phyloP scores from a whole-genome alignment of 1,140 invertebrate genomes.

The Achroia grisella region DNA sequence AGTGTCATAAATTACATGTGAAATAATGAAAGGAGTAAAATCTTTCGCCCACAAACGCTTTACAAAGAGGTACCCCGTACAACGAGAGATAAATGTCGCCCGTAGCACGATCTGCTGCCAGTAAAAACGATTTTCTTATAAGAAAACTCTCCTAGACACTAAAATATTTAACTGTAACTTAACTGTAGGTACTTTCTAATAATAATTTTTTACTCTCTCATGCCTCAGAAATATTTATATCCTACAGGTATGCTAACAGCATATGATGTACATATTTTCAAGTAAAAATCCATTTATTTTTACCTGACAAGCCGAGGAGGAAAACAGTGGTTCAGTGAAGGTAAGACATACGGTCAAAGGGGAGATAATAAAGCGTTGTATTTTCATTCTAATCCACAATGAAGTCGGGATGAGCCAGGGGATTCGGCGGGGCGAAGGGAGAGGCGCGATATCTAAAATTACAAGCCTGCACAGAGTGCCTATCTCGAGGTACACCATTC shows the following conservation, averaged over 20 bases:
- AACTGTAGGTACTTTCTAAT: no score
- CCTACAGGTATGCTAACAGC: no score
- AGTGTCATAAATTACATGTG: conserved; percentile 64
- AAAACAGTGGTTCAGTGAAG: conserved; percentile 35
- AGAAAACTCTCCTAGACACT: conserved; percentile 17
- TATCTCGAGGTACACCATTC: conserved; percentile 49
- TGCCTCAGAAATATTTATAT: no score
- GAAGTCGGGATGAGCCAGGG: conserved; percentile 44
- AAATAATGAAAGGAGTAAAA: conserved; percentile 67
- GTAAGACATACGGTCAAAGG: conserved; percentile 63
- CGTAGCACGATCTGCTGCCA: conserved; percentile 49
- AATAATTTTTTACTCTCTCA: no score
- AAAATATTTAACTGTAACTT: no score
- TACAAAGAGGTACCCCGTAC: conserved; percentile 48
- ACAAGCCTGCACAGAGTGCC: conserved; percentile 60
- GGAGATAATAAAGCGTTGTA: conserved; percentile 66
- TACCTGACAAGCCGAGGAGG: conserved; percentile 18
- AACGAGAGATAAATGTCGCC: conserved; percentile 52
- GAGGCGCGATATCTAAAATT: conserved; percentile 67
- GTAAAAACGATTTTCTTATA: conserved; percentile 42
- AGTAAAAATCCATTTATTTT: conserved; percentile 32
- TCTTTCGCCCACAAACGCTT: conserved; percentile 60
- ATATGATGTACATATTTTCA: no score
- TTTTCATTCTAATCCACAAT: conserved; percentile 66
- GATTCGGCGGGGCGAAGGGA: conserved; percentile 30